Base-by-base conservation (phyloP, 2,113 vertebrate species). In the Micromys minutus region DNA sequence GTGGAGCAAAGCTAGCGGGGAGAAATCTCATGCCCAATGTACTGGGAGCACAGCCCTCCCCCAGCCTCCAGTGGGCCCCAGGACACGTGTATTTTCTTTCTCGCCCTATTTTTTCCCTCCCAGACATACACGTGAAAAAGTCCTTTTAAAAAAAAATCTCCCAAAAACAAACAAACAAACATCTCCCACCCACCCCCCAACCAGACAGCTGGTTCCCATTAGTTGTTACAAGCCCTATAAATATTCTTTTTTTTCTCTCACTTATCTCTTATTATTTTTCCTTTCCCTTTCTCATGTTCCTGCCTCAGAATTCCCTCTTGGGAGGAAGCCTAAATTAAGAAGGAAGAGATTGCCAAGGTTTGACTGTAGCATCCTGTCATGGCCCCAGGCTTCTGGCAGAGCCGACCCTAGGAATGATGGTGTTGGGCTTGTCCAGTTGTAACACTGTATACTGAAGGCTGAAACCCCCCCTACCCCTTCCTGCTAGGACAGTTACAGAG, bases 211-310 rank as follows among this genome's bases (percentile, higher is more conserved):
- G 97, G 80, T 97, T 98, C 93, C 93, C 93, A 97, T 97, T 97
- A 97, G 93, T 95, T 95, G 93, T 96, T 95, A 96, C 93, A 93
- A 90, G 59, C 39, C 90, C 90, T 92, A 95, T 96, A 97, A 97
- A 97, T 97, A 97, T 92, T 97, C 97, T 86, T 84, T 95, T 97
- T 88, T 90, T 95, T 97, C 95, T 97, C 95, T 97, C 96, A 97
- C 95, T 97, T 97, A 97, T 98, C 97, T 98, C 94, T 97, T 97
- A 95, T 71, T 96, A 96, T 97, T 97, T 97, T 97, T 97, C 94
- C 95, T 97, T 97, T 97, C 92, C 90, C 91, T 97, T 97, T 97
- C 96, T 96, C 96, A 42, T 92, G 55, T 96, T 98, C 89, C 89
- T 7, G 57, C 81, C 96, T 92, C 90, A 94, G 65, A 75, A 88